Base-by-base conservation (phyloP, 1,140 invertebrate species). In the Calliopsis andreniformis region DNA sequence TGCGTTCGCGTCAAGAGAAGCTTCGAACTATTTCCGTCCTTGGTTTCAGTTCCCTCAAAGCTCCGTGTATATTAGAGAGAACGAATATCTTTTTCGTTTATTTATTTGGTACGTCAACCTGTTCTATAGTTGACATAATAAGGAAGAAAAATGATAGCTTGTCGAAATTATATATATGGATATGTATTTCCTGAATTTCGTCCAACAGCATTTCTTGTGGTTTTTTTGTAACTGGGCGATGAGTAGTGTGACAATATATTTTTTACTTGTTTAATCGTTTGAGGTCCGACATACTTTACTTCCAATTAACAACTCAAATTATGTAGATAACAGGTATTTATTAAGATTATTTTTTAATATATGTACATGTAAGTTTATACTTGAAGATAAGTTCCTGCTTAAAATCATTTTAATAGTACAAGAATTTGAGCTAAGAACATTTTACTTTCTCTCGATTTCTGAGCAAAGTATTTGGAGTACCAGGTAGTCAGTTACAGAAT, bases 21-120 rank as follows among this genome's bases (percentile, higher is more conserved):
- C 20, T 6, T 39, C 16, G 51, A 64, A 39, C 56, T 4, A 39
- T 23, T 14, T 67, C 71, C 62, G 71, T 67, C 71, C 71, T 73
- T 67, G 30, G 51, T 73, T 64, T 56, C 49, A 20, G 28, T 7
- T 32, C 56, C 12, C 3, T 45, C 23, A 20, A 12, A 14, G 25
- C 25, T 12, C 49, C 28, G 30, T 61, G 2, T 45, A 49, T 39
- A 1, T 4, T 16, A 8, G 25, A 10, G 25, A n/a, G n/a, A 25
- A n/a, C 35, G 35, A 39, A n/a, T n/a, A n/a, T n/a, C 35, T 39
- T 3, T 39, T 39, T 39, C 35, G 35, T 10, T 39, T 3, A 39
- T 10, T 10, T 10, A 20, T 16, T 32, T 23, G 5, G n/a, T 28
- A 30, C 6, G 20, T 23, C 1, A 2, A 5, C 7, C 6, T n/a